Evolutionary conservation across 2,113 vertebrate genomes (phyloP), one percentile per base, ranked within the genome.

Genomic region (Saguinus imperator): DNA sequence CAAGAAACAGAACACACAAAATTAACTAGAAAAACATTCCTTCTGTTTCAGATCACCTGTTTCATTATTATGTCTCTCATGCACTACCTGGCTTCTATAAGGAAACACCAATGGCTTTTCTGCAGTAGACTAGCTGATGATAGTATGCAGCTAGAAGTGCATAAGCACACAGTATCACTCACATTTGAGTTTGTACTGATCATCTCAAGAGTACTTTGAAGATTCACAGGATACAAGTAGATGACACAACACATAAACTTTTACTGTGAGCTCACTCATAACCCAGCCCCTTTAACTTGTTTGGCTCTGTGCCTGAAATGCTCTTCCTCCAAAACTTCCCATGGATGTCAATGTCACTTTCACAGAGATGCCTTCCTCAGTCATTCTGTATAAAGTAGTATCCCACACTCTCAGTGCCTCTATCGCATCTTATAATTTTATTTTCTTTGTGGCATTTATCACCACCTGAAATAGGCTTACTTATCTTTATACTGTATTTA

Each of bases 1-100:
- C 55, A 68, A 94, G 70, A 93, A 92, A 90, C 1, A 89, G 75
- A 83, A 84, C 35, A 80, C 37, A 61, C 40, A 87, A 66, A 93
- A 52, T 90, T 52, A 91, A 90, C 3, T 57, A 85, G 85, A 81
- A 90, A 89, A 48, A 58, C 52, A 87, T 48, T 88, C 20, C 52
- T 87, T 93, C 17, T 43, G 35, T 91, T 66, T 87, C 64, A 20
- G 6, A 37, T 85, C 75, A 81, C 52, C 14, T 1, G 6, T 81
- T 81, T 87, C 75, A 61, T 55, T 73, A 40, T 58, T 25, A 6
- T 80, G 40, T 48, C 4, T 83, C 45, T 88, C 5, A 29, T 9
- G 21, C 20, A 35, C 32, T 86, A 7, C 21, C 8, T 18, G 68
- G 86, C 16, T 77, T 68, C 48, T 52, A 1, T 21, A 72, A 80